Base-by-base conservation (phyloP, 2,113 vertebrate species). In the Podiceps cristatus region DNA sequence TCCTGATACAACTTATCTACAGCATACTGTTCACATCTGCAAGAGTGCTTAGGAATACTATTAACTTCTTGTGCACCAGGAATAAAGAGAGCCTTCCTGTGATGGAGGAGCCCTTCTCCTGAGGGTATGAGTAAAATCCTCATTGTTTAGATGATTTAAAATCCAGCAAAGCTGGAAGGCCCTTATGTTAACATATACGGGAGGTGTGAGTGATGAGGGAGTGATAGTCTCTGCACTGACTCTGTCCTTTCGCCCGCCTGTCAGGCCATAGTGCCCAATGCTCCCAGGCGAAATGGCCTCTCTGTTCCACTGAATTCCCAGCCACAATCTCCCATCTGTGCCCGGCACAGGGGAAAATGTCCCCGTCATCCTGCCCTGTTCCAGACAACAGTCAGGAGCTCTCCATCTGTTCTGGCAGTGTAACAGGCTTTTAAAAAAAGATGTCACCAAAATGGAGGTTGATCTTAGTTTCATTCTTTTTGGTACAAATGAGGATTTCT, bases 1-100 rank as follows among this genome's bases (percentile, higher is more conserved):
- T 95, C 77, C 73, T 93, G 91, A 84, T 91, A 71, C 9, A 73
- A 84, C 73, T 97, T 96, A 91, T 87, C 95, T 95, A 13, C 91
- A 93, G 73, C 91, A 68, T 58, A 60, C 75, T 55, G 90, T 79
- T 93, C 86, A 63, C 73, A 74, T 78, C 88, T 86, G 83, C 84
- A 45, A 45, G 88, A 95, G 76, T 33, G 64, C 92, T 96, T 52
- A 89, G 92, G 87, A 86, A 77, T 68, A 17, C 40, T 31, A 45
- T 89, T 87, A 97, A 87, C 88, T 86, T 96, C 86, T 63, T 42
- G 63, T 11, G 15, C 56, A 71, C 47, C 60, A 86, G 60, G 63
- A 89, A 91, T 24, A 73, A 66, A 96, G 59, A 69, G 55, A 88
- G 66, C 60, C 79, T 91, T 86, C 74, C 59, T 68, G 2, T 64